Evolutionary conservation across 2,113 vertebrate genomes (phyloP).

Genomic region (Erythrocercus mccallii): DNA sequence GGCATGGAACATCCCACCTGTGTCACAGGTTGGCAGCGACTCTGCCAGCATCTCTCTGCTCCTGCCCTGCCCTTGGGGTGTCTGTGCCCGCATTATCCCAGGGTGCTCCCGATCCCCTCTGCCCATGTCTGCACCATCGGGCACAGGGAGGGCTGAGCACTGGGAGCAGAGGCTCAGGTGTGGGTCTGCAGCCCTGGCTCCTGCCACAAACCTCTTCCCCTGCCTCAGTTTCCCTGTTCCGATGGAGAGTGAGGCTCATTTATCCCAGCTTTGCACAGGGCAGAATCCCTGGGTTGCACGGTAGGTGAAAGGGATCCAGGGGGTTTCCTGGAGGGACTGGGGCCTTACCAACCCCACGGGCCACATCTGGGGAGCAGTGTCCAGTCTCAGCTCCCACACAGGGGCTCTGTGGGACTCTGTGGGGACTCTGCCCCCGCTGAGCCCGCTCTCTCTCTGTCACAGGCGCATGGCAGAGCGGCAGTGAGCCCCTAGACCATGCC

Average conservation of each 20-base stretch:
- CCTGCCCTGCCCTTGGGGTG: not conserved
- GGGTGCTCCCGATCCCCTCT: fast-evolving
- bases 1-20: fast-evolving
- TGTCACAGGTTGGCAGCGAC: not conserved
- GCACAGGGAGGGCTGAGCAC: not conserved
- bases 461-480: conserved; percentile 80
- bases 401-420: too few species aligned
- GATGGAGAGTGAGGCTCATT: fast-evolving
- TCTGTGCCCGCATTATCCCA: fast-evolving
- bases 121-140: fast-evolving
- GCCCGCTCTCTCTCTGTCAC: not conserved
- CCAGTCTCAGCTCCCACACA: fast-evolving
- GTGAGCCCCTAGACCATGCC: conserved; percentile 66
- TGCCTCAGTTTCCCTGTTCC: not conserved
- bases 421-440: not conserved
- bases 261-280: not conserved
- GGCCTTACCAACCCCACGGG: not conserved
- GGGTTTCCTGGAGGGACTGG: not conserved
- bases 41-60: not conserved
- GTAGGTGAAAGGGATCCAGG: fast-evolving
- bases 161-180: not conserved
- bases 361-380: fast-evolving
- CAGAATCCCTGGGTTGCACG: fast-evolving
- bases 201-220: not conserved
- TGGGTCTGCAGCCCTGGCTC: not conserved